phyloP scores from a whole-genome alignment of 1,140 invertebrate genomes.

The Trichonephila inaurata region DNA sequence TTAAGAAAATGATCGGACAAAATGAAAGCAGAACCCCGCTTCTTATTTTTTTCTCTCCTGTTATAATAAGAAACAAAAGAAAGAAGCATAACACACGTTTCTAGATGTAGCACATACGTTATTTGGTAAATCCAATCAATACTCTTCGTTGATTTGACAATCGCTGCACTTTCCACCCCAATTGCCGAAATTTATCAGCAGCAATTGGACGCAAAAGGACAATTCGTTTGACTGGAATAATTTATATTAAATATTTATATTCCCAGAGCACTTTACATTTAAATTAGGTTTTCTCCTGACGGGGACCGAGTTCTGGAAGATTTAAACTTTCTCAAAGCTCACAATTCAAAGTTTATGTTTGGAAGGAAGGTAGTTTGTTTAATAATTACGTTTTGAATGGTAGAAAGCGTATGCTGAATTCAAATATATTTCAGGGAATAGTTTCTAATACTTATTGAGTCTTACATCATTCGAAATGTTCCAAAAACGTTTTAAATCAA shows the following conservation, averaged over 20 bases:
- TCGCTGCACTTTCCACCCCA: background rate
- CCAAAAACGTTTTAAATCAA: background rate
- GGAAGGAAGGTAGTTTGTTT: background rate
- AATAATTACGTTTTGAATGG: background rate
- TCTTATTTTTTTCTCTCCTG: background rate
- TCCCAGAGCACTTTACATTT: conserved; percentile 10
- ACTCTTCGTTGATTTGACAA: background rate
- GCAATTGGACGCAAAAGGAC: background rate
- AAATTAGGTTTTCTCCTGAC: background rate
- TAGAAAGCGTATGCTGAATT: background rate
- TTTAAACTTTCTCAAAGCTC: background rate
- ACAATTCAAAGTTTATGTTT: background rate
- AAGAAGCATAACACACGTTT: background rate
- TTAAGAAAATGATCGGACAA: background rate
- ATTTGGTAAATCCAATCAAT: background rate
- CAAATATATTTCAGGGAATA: background rate
- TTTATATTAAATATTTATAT: conserved; percentile 17
- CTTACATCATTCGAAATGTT: background rate
- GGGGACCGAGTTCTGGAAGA: background rate
- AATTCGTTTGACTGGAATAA: background rate
- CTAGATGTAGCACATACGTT: background rate
- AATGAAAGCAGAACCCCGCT: background rate
- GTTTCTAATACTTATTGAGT: background rate
- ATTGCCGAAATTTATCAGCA: background rate
- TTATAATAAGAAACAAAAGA: too few relatives aligned